phyloP scores from a whole-genome alignment of 30 jellyfish, hydroid and myxozoan genomes.

The Aurelia sp. region DNA sequence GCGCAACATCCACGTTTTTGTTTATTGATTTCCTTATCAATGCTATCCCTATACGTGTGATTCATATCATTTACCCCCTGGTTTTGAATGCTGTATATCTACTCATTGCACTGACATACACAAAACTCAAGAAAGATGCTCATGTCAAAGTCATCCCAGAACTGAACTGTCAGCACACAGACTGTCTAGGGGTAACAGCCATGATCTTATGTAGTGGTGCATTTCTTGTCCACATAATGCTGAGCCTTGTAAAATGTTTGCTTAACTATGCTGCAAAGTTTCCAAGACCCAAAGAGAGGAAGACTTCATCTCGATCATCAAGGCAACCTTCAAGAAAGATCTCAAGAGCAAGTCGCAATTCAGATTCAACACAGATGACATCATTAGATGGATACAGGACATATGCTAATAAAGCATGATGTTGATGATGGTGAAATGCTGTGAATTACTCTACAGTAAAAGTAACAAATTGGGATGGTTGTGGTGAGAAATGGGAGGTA shows the following conservation, averaged over 20 bases:
- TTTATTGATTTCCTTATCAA: slow-evolving; percentile 25
- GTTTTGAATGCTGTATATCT: slow-evolving; percentile 19
- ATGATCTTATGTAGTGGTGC: slow-evolving; percentile 36
- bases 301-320: background rate
- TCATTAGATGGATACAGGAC: slow-evolving; percentile 55
- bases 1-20: slow-evolving; percentile 24
- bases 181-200: slow-evolving; percentile 42
- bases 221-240: slow-evolving; percentile 33
- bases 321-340: slow-evolving; percentile 39
- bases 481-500: no score
- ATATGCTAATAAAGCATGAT: background rate
- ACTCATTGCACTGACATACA: slow-evolving; percentile 10
- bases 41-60: slow-evolving; percentile 32
- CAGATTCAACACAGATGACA: slow-evolving; percentile 70
- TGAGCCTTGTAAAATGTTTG: slow-evolving; percentile 19
- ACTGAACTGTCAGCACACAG: slow-evolving; percentile 1
- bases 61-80: slow-evolving; percentile 51
- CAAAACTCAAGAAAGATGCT: background rate
- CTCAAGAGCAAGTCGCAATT: slow-evolving; percentile 61
- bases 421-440: no score
- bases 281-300: background rate
- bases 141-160: slow-evolving; percentile 35
- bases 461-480: no score
- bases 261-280: slow-evolving; percentile 17
- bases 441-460: no score